Evolutionary conservation across 2,888 invertebrate genomes (phyloP), one percentile per base, ranked within the genome.

Genomic region (Dichetophora obliterata): DNA sequence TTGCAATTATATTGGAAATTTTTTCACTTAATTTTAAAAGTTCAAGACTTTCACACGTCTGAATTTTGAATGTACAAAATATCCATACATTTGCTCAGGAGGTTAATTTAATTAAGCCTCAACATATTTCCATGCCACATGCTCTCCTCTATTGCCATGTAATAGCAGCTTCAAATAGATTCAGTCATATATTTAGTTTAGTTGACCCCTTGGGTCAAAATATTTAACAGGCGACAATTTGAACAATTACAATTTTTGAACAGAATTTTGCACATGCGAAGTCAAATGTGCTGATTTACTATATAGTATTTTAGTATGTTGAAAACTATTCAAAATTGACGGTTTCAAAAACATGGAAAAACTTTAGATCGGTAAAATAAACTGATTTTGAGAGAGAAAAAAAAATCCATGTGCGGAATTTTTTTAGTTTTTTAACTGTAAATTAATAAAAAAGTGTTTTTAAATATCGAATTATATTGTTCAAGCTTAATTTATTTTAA

Each of bases 71-170:
- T 43, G 43, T 4, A 14, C 11, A 8, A 59, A 14, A 24, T 8
- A 24, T 54, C 14, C 22, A 71, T 31, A 50, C 19, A 61, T 16
- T 69, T 22, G 48, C 24, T 14, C 82, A 77, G 83, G 82, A 83
- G 85, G 85, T 85, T 85, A 85, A 85, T 85, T 85, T 80, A 85
- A 85, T 85, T 83, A 85, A 79, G 68, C 79, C 37, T 77, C 63
- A 78, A 37, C 19, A 27, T 57, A n/a, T 50, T 22, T 19, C 37
- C 24, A 71, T 34, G 9, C 9, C 31, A 19, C 6, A 50, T 57
- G 22, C 22, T 37, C 22, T 37, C 3, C 8, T 9, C 43, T 43
- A 43, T 43, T 43, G 43, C 14, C 43, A 43, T 11, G 43, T 3
- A 43, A 6, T 11, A 43, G 19, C 5, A 19, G 54, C 5, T n/a